phyloP scores from a whole-genome alignment of 2,888 invertebrate genomes.

The Thereva unica region DNA sequence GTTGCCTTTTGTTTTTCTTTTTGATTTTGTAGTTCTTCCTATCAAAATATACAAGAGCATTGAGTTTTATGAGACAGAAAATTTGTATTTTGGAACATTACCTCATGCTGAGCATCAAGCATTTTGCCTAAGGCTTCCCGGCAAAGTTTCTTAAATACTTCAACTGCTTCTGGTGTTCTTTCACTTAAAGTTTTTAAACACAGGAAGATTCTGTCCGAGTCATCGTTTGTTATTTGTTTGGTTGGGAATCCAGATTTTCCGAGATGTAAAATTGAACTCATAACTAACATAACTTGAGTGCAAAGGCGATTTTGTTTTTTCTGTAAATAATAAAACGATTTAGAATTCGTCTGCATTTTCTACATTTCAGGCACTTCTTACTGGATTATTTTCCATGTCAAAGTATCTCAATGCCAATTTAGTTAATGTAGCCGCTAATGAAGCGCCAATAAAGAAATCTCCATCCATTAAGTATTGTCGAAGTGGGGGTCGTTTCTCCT shows the following conservation, averaged over 20 bases:
- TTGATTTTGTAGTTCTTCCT: conserved; percentile 57
- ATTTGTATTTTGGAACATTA: too few relatives aligned
- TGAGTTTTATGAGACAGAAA: neutral
- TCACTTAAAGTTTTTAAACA: conserved; percentile 77
- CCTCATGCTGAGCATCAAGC: conserved; percentile 77
- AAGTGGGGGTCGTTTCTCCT: conserved; percentile 77
- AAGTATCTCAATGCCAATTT: conserved; percentile 83
- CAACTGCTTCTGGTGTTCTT: conserved; percentile 68
- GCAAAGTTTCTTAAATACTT: conserved; percentile 74
- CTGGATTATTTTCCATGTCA: conserved; percentile 56
- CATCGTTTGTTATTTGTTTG: conserved; percentile 93
- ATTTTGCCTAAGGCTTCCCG: conserved; percentile 80
- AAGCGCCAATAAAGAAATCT: conserved; percentile 94
- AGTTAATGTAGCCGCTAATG: conserved; percentile 86
- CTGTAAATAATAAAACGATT: conserved; percentile 36
- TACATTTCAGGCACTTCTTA: conserved; percentile 44
- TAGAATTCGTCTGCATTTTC: neutral
- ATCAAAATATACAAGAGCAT: neutral
- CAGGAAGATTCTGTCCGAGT: conserved; percentile 84
- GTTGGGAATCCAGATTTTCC: conserved; percentile 75
- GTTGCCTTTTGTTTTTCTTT: conserved; percentile 72
- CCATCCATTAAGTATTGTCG: conserved; percentile 89
- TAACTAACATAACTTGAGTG: conserved; percentile 85
- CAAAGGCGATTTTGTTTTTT: conserved; percentile 64
- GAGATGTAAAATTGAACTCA: conserved; percentile 82